Conservation (phyloP, 2,113 vertebrate species). For the Numenius arquata region DNA sequence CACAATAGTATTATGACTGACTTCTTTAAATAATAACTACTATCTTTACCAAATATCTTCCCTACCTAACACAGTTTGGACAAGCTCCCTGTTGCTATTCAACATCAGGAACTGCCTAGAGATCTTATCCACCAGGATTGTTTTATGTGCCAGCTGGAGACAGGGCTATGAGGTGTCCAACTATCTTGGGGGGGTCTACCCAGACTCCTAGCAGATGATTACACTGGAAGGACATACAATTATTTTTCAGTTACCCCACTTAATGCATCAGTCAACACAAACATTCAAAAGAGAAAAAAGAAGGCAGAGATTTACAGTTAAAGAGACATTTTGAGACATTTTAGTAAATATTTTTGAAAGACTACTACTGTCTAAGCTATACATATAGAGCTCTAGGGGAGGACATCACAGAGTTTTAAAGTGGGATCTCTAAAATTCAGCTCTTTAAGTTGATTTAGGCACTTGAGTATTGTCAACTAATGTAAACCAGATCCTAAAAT, state of each 20-base stretch:
- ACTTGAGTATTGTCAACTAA: background rate
- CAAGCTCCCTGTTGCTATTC: background rate
- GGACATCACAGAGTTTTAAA: background rate
- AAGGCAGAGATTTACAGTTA: background rate
- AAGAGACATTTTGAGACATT: background rate
- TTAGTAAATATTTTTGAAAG: background rate
- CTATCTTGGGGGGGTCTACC: background rate
- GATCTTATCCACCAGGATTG: background rate
- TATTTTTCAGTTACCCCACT: background rate
- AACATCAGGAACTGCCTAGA: background rate
- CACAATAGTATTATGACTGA: background rate
- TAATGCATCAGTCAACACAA: background rate
- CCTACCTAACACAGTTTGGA: background rate
- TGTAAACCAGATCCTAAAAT: background rate
- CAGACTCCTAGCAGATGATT: background rate
- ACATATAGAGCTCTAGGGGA: background rate
- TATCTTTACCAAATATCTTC: background rate
- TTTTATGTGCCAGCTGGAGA: background rate
- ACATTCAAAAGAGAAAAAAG: background rate
- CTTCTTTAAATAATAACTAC: background rate
- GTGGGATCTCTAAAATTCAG: background rate
- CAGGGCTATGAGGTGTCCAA: background rate
- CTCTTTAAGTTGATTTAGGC: background rate
- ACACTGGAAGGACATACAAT: background rate
- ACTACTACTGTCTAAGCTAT: background rate